Base-by-base conservation (phyloP, 2,888 invertebrate genomes). In the Incurvaria masculella region DNA sequence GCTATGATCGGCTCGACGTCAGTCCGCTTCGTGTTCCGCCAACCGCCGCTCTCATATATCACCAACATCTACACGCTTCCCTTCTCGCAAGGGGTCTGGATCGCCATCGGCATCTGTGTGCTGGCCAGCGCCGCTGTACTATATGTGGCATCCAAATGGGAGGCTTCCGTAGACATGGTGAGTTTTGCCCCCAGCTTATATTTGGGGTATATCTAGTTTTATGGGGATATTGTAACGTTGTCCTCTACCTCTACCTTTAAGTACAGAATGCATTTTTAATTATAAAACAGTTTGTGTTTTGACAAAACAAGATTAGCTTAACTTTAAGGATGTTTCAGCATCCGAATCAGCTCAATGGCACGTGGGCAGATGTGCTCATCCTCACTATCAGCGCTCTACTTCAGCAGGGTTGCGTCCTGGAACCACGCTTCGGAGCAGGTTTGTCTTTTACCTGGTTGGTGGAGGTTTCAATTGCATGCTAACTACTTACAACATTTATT, bases 51-150 rank as follows among this genome's bases (percentile, higher is more conserved):
- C 0, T 83, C 87, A 0, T 79, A 82, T 47, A 75, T 87, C 4
- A 78, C 81, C 44, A 88, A 88, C 55, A 82, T 88, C 56, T 88
- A 86, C 63, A 68, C 80, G 0, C 62, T 87, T 2, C 86, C 88
- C 0, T 88, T 88, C 63, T 76, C 81, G 2, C 69, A 65, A 0
- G 66, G 70, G 0, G 87, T 88, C 1, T 88, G 88, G 88, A 56
- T 83, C 40, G 79, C 81, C 1, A 74, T 80, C 41, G 70, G 76
- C 10, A 64, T 78, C 1, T 70, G 84, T 44, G 68, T 82, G 0
- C 51, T 79, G 14, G 63, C 79, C 1, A 75, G 79, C 33, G 65
- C 76, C 0, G 53, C 69, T 1, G 67, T 81, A 42, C 60, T 82
- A 11, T 80, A 69, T 49, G 61, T 79, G 2, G 71, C 81, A 2